Conservation (phyloP, 2,113 vertebrate genomes). For the Crotalus tigris region DNA sequence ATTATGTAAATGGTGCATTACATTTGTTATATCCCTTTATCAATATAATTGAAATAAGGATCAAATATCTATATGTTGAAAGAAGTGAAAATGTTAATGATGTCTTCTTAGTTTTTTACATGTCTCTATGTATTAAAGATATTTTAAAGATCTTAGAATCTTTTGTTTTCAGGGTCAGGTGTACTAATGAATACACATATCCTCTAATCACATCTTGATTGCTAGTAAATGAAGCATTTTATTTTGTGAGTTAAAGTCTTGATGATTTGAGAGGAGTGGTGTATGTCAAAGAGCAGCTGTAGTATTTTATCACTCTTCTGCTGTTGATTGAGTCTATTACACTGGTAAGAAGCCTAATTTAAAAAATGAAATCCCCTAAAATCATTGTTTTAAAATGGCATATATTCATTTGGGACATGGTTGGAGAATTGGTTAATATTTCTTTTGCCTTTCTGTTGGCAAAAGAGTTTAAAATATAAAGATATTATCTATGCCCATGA, state of each 20-base stretch:
- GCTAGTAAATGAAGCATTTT: constrained; percentile 15
- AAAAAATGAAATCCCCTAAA: background rate
- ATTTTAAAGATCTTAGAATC: constrained; percentile 4
- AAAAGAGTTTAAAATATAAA: background rate
- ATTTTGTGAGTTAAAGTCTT: constrained; percentile 15
- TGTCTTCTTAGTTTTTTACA: background rate
- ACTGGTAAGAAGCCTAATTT: background rate
- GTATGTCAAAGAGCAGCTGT: background rate
- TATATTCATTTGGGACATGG: background rate
- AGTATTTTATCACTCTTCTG: background rate
- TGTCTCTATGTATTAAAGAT: background rate
- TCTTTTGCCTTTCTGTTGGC: constrained; percentile 3
- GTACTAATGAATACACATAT: background rate
- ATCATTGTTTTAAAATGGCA: background rate
- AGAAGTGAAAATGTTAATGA: background rate
- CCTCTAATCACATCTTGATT: background rate
- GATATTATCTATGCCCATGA: background rate
- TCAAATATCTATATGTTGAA: background rate
- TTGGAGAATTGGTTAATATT: background rate
- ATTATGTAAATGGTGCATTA: background rate
- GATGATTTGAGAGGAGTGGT: background rate
- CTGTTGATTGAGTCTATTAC: background rate
- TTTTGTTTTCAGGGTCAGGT: background rate
- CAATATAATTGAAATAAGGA: background rate
- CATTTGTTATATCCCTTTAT: background rate